Evolutionary conservation across 2,797 vertebrate genomes (phyloP), one percentile per base, ranked within the genome.

Genomic region (Nyctibius grandis): DNA sequence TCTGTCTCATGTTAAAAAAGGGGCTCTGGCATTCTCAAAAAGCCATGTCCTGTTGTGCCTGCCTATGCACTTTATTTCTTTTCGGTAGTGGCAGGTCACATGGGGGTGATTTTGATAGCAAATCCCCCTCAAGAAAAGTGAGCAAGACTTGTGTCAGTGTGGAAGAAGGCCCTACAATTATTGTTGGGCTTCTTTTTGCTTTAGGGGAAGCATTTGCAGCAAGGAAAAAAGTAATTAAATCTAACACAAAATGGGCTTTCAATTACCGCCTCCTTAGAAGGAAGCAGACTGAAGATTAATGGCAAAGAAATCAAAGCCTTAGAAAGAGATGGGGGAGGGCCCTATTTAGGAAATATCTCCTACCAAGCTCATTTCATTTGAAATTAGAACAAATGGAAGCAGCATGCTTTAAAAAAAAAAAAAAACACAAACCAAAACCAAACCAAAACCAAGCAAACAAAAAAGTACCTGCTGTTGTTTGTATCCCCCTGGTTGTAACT

Each of bases 251-350:
- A 92, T 84, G 69, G 88, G 77, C 92, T 97, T 96, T 95, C 95
- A 95, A 92, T 97, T 97, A 93, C 72, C 1, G 38, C 89, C 87
- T 96, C 86, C 64, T 91, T 89, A 88, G 95, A 85, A 96, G 95
- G 89, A 96, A 94, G 84, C 89, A 65, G 81, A 22, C 81, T 85
- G 57, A 72, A 96, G 93, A 95, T 94, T 96, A 94, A 93, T 94
- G 84, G 88, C 85, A 74, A 64, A 85, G 82, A 91, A 97, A 96
- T 96, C 93, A 97, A 96, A 96, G 94, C 74, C 56, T 73, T 70
- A 36, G 65, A 76, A 91, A 86, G 94, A 73, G 63, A 40, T 56
- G 59, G 20, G 50, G 84, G 48, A 84, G 69, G 79, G 59, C 47
- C 33, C 21, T 54, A 10, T 80, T 85, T 63, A 84, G 68, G 78